These are phyloP conservation scores for Bergia sp. DNA, from an alignment of 92 coral and sea anemone genomes.

Conservation along the genomic window DNA sequence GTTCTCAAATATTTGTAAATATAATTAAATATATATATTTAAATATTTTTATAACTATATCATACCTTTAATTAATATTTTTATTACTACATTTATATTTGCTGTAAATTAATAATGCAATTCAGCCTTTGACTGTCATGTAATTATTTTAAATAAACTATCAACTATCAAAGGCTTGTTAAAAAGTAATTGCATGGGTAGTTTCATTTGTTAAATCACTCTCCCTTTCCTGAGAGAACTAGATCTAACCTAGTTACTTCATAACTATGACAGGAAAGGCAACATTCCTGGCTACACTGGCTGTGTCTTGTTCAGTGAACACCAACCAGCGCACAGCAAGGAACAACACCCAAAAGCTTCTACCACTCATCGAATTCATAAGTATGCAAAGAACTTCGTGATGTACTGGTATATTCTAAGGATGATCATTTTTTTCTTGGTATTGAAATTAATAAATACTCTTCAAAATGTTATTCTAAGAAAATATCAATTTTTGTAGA, in stretches of 20 bases:
- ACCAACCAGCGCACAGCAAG: slow-evolving; percentile 75
- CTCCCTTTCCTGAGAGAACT: background rate
- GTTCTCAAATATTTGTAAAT: no score
- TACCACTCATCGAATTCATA: slow-evolving; percentile 84
- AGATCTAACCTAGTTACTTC: background rate
- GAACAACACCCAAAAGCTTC: slow-evolving; percentile 74
- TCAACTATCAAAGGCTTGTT: no score
- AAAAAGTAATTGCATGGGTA: no score
- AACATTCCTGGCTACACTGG: slow-evolving; percentile 97
- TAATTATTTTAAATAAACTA: no score
- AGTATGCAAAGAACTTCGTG: slow-evolving; percentile 51
- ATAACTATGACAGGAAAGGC: slow-evolving; percentile 63
- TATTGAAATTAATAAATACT: background rate
- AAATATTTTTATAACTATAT: no score
- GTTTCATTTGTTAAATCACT: background rate
- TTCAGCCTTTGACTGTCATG: no score
- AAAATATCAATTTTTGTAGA: no score
- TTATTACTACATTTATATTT: no score
- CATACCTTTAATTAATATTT: no score
- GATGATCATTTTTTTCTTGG: background rate
- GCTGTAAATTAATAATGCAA: no score
- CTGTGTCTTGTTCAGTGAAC: slow-evolving; percentile 71
- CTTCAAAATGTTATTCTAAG: background rate
- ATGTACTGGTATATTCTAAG: background rate
- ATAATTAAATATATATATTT: no score